A percentile compares a stretch with the other conserved stretches of the same genome.
Evolutionary conservation across 2,888 invertebrate species (phyloP).

Genomic region (Nebria brevicollis): DNA sequence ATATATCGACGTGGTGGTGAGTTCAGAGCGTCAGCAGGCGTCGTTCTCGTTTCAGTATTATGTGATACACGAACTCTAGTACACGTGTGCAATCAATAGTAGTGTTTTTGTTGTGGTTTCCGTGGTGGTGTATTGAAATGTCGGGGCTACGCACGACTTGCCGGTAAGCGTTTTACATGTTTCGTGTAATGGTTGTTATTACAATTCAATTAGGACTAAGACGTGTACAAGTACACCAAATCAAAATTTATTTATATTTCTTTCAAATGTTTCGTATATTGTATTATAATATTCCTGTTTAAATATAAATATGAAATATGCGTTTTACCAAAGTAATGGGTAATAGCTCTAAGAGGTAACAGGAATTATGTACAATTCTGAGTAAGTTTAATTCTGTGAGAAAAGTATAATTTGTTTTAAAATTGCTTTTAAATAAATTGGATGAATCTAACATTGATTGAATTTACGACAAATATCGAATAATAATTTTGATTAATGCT

Average conservation of each 20-base stretch:
- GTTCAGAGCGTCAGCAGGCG: constrained; percentile 9
- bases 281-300: too few species aligned
- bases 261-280: background rate
- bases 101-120: constrained; percentile 10
- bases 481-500: too few species aligned
- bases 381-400: too few species aligned
- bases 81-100: constrained; percentile 46
- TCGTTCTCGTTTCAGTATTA: constrained; percentile 26
- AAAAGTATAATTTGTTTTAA: too few species aligned
- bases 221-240: background rate
- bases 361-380: too few species aligned
- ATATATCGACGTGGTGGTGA: background rate
- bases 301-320: too few species aligned
- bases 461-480: too few species aligned
- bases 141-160: constrained; percentile 40
- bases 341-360: too few species aligned
- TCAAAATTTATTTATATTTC: background rate
- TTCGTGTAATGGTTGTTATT: background rate
- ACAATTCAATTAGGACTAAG: background rate
- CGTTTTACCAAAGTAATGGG: too few species aligned
- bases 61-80: constrained; percentile 30
- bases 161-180: constrained; percentile 29
- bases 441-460: too few species aligned
- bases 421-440: too few species aligned
- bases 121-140: constrained; percentile 15